These are phyloP conservation scores for Pocillopora meandrina DNA, from an alignment of 92 coral and sea anemone species.

Conservation along the genomic window DNA sequence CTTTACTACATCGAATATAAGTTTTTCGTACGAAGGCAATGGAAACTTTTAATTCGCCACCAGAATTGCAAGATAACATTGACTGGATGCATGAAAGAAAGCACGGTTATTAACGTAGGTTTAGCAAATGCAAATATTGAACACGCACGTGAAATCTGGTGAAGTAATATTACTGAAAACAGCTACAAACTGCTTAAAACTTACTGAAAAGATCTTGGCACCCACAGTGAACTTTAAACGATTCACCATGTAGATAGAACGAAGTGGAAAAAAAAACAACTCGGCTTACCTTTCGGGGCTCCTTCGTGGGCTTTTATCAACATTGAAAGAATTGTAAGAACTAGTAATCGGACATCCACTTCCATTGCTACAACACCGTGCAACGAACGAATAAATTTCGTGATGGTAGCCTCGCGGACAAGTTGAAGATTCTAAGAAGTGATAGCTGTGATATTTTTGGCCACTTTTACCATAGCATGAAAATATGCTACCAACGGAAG, in stretches of 20 bases:
- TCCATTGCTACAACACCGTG: slow-evolving; percentile 13
- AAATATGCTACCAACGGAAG: not conserved
- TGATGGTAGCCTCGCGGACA: not conserved
- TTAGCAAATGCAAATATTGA: not conserved
- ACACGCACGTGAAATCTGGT: not conserved
- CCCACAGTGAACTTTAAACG: not conserved
- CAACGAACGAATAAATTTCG: not conserved
- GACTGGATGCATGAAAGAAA: not conserved
- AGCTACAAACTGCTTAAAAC: not conserved
- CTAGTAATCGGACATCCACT: slow-evolving; percentile 34
- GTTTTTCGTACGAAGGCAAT: too few relatives aligned
- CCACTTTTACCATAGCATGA: not conserved
- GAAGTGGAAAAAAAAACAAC: not conserved
- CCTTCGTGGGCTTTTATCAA: slow-evolving; percentile 26
- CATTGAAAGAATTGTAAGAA: slow-evolving; percentile 16
- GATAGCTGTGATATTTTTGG: not conserved
- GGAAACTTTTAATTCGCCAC: too few relatives aligned
- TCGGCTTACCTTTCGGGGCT: slow-evolving; percentile 15
- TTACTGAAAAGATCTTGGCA: not conserved
- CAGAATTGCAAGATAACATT: not conserved
- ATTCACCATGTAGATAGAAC: not conserved
- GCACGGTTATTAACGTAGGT: not conserved
- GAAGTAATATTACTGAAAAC: slow-evolving; percentile 1
- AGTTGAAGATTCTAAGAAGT: not conserved
- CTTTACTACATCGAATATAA: too few relatives aligned